Base-by-base conservation (phyloP, 2,888 invertebrate genomes). In the Malthinus seriepunctatus region DNA sequence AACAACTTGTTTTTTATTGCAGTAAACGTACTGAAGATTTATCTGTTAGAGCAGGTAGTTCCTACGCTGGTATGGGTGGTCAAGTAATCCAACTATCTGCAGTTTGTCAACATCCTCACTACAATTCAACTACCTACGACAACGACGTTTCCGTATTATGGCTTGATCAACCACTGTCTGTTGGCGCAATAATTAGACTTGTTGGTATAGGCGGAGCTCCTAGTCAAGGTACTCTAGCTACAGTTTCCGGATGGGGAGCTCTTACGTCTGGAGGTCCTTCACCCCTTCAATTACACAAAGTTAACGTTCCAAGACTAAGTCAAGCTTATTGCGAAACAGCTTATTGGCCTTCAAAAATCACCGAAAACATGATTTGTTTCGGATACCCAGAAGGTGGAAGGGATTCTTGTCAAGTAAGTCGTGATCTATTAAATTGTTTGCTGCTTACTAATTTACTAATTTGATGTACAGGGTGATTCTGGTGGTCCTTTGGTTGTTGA, bases 261-360 rank as follows among this genome's bases (percentile, higher is more conserved):
- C 9, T 8, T 15, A 5, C 23, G 0, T 11, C n/a, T 11, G 9
- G 15, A 7, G 51, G 56, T 7, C 1, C 31, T 14, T 8, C 10
- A n/a, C 7, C 37, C 4, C 3, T 8, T 4, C 6, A 6, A 3
- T n/a, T 56, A 9, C 37, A 8, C 15, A 37, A 32, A 14, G 51
- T 47, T 0, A 9, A 37, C 4, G 39, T 51, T 7, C 33, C 50
- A 1, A 32, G 11, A 11, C 10, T 56, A 31, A 46, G 32, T 2
- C 12, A 56, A 7, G n/a, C 9, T 11, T 7, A 9, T 3, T 52
- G 52, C 33, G 34, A 11, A 3, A n/a, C 4, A 5, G 52, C 52
- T 10, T 52, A 52, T 11, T 35, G 76, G 75, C 73, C 76, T 61
- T 10, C 53, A 53, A 11, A 51, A 54, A 60, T 63, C 54, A 51